Evolutionary conservation across 1,140 invertebrate genomes (phyloP), one percentile per base, ranked within the genome.

Genomic region (Drosophila obscura): DNA sequence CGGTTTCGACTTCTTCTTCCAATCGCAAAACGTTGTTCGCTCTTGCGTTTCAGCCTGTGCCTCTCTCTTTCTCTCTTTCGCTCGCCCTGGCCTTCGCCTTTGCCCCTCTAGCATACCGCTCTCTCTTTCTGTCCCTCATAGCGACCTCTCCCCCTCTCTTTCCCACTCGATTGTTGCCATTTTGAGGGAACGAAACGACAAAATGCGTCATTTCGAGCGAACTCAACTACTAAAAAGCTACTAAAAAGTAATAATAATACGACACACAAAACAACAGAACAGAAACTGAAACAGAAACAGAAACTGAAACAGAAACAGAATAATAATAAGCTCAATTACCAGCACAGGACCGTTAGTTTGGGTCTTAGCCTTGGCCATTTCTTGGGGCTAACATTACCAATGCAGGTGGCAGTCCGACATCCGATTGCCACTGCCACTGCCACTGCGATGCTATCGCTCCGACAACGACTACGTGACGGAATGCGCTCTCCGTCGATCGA

Each of bases 261-360:
- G 19, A 19, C 19, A 31, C 31, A 31, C 0, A 46, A 45, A 53
- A 28, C 1, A 49, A 13, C 28, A 65, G 15, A 41, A 62, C 13
- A 41, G 19, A 19, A 19, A 19, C 0, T 1, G 19, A 19, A 41
- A 62, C 13, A 41, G 19, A 19, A 19, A 19, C 0, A 19, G 19
- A 19, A 43, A 24, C 22, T 0, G 52, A 62, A 22, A 52, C 16
- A 22, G 9, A 39, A 28, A 51, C 2, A 46, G 45, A 48, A 22
- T 68, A 69, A 71, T 85, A 85, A 85, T 76, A 76, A 63, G 68
- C 81, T 71, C 62, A 85, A 84, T 85, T 85, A 85, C 62, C 15
- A 56, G 48, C 49, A 15, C 39, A 49, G 41, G 41, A 75, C 72
- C 71, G 72, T 75, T 75, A 75, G 71, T 74, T 75, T 46, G 68